Evolutionary conservation across 2,888 invertebrate species (phyloP).

Genomic region (Mimumesa dahlbomi): DNA sequence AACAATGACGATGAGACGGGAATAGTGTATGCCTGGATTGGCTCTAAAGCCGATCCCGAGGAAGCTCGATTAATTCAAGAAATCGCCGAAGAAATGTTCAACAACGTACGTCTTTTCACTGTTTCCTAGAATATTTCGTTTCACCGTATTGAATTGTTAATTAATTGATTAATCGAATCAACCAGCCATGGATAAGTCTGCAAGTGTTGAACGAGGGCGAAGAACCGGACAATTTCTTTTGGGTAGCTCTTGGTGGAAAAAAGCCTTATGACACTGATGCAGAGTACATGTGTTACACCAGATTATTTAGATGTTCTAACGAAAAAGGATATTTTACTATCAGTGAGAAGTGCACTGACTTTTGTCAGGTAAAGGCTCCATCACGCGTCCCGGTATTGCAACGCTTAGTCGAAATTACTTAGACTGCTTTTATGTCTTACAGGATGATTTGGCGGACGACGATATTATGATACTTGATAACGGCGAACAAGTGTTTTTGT

Average conservation of each 20-base stretch:
- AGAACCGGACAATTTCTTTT: constrained; percentile 99
- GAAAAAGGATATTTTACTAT: constrained; percentile 99
- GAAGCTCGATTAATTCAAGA: constrained; percentile 93
- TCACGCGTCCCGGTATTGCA: no score
- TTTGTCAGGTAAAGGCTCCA: constrained; percentile 87
- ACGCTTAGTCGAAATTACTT: no score
- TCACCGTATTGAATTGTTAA: no score
- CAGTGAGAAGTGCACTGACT: constrained; percentile 99
- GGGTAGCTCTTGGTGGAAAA: constrained; percentile 96
- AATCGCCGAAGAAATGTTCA: constrained; percentile 96
- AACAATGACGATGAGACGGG: constrained; percentile 92
- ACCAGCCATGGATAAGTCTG: constrained; percentile 82
- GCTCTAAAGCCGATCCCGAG: constrained; percentile 90
- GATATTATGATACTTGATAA: constrained; percentile 99
- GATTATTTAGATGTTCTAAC: constrained; percentile 98
- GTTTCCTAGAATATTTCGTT: no score
- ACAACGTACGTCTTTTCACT: constrained; percentile 87
- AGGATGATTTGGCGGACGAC: constrained; percentile 99
- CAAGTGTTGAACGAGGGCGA: constrained; percentile 95
- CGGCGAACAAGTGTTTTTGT: constrained; percentile 98
- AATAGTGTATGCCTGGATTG: constrained; percentile 98
- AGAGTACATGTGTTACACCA: constrained; percentile 94
- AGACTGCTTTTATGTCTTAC: constrained; percentile 47
- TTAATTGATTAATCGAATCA: no score
- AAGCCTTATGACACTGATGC: constrained; percentile 94